Base-by-base conservation (phyloP, 2,888 invertebrate genomes). In the Lithophane leautieri region DNA sequence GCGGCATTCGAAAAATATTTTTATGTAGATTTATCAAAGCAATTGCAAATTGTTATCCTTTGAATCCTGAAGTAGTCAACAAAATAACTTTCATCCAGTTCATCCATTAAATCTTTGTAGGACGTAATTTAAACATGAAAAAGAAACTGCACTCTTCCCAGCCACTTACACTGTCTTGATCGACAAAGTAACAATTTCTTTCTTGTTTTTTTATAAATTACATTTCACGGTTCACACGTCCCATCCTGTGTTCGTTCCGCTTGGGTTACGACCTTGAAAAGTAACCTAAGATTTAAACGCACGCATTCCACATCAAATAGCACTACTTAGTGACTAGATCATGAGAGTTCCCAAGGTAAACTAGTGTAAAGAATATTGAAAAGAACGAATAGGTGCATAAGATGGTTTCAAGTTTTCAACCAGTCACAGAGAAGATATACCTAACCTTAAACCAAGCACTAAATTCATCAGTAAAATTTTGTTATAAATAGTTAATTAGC, bases 221-320 rank as follows among this genome's bases (percentile, higher is more conserved):
- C 2, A 73, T 69, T 84, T 73, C 42, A 81, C 52, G 60, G 70
- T 84, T 84, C 85, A 81, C 81, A 69, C 70, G 70, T 76, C 50
- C 60, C 63, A 63, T 50, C 75, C 42, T 81, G 67, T n/a, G 54
- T 44, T 61, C 47, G 63, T 81, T 82, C 85, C 63, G 34, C 60
- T 0, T 84, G 44, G 47, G 52, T 68, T 52, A 44, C 54, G 50
- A 14, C 76, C 81, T 85, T 82, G 76, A 40, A 3, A 81, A 60
- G 60, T 54, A 40, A 68, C 63, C 54, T 68, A 56, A 76, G 50
- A 58, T 75, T 68, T 58, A 25, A 69, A 80, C 34, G 34, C 65
- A 66, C 66, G 40, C 75, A 70, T 66, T 61, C 54, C n/a, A 22
- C 22, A 22, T 50, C 50, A 42, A 70, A 73, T 28, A 58, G n/a